phyloP scores from a whole-genome alignment of 2,113 vertebrate species.

The Platycercus adscitus region DNA sequence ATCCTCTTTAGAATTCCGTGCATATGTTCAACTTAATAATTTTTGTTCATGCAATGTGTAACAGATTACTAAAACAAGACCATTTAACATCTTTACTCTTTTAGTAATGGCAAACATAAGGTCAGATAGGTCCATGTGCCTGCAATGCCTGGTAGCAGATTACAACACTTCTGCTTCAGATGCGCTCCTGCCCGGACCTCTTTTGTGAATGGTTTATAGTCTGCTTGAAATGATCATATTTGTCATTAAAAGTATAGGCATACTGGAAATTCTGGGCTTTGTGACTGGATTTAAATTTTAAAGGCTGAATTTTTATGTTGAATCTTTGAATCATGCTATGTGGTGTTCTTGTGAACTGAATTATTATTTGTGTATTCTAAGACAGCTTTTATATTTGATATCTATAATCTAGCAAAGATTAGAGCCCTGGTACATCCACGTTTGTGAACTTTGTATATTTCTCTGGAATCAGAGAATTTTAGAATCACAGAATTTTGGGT shows the following conservation, averaged over 20 bases:
- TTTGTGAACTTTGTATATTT: not conserved
- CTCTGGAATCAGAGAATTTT: not conserved
- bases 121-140: not conserved
- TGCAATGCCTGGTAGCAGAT: not conserved
- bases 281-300: not conserved
- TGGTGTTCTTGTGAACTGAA: not conserved
- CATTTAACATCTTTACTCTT: not conserved
- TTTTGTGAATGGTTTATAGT: not conserved
- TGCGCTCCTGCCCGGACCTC: no score
- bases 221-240: not conserved
- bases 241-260: not conserved
- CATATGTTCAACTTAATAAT: not conserved
- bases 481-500: not conserved
- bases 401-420: not conserved
- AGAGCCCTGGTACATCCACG: not conserved
- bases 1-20: not conserved
- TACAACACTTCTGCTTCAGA: not conserved
- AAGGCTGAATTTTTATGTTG: not conserved
- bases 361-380: not conserved
- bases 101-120: not conserved
- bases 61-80: not conserved
- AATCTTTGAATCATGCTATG: not conserved
- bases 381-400: not conserved
- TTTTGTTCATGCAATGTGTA: not conserved
- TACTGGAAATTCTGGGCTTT: not conserved